Evolutionary conservation across 2,113 vertebrate species (phyloP).

Genomic region (Labeo rohita): DNA sequence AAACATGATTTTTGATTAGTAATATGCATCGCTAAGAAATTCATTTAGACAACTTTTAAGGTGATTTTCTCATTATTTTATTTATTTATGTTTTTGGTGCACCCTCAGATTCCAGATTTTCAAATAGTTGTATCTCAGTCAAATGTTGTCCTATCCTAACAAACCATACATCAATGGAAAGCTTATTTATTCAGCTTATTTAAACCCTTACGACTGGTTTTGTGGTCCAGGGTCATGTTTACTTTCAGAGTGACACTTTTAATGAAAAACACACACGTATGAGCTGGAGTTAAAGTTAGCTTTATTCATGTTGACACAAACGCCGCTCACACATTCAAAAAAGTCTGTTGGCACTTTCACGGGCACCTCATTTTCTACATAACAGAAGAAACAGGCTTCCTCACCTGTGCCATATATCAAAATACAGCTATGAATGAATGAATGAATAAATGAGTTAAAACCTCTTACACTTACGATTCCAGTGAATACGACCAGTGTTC

Average conservation of each 20-base stretch:
- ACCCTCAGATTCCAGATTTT: no score
- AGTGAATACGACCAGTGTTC: not conserved
- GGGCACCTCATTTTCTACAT: constrained; percentile 25
- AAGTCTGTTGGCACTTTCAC: constrained; percentile 61
- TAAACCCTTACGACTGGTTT: no score
- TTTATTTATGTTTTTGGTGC: no score
- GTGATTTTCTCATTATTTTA: no score
- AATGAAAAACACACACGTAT: not conserved
- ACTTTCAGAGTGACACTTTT: not conserved
- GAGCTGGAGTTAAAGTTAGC: constrained; percentile 24
- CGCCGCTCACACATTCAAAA: constrained; percentile 46
- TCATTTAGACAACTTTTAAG: no score
- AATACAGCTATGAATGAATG: constrained; percentile 43
- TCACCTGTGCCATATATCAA: not conserved
- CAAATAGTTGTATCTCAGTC: no score
- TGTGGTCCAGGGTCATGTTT: no score
- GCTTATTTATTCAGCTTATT: no score
- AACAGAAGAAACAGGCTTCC: constrained; percentile 49
- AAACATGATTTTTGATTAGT: no score
- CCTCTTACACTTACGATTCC: not conserved
- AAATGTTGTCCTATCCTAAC: no score
- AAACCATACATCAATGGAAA: no score
- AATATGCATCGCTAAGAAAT: no score
- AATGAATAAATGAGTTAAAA: not conserved
- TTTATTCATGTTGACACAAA: constrained; percentile 59